Percentiles rank a stretch among this genome's conserved stretches.
These are phyloP conservation scores for Pionites leucogaster DNA, from an alignment of 2,113 vertebrate genomes.

Conservation along the genomic window DNA sequence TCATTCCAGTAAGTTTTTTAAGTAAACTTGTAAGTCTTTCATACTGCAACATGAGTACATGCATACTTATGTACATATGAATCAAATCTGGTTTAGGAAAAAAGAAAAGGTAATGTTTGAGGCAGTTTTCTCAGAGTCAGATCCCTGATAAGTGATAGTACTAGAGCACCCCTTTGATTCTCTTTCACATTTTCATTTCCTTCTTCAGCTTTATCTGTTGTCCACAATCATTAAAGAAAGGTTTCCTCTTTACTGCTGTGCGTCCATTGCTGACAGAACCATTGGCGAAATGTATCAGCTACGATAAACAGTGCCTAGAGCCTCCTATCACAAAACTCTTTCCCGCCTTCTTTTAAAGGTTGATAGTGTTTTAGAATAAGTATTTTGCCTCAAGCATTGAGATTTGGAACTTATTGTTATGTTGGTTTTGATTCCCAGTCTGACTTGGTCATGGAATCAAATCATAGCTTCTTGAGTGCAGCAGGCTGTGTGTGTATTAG, in stretches of 20 bases:
- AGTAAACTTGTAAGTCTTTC: conserved; percentile 54
- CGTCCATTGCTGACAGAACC: conserved; percentile 1
- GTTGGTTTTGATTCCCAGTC: conserved; percentile 72
- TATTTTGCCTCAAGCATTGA: conserved; percentile 69
- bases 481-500: conserved; percentile 70
- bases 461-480: conserved; percentile 71
- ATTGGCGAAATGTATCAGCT: conserved; percentile 8
- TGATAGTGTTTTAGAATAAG: conserved; percentile 74
- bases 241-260: not conserved
- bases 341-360: conserved; percentile 63
- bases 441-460: conserved; percentile 74
- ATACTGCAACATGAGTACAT: conserved; percentile 16
- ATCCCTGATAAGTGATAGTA: not conserved
- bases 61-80: conserved; percentile 34
- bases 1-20: conserved; percentile 62
- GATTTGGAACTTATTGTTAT: conserved; percentile 75
- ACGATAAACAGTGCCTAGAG: conserved; percentile 46
- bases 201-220: conserved; percentile 46
- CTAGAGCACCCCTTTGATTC: not conserved
- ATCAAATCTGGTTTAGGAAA: not conserved
- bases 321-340: conserved; percentile 48
- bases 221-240: conserved; percentile 39
- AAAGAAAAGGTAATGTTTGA: not conserved
- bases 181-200: conserved; percentile 50
- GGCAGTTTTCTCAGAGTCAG: not conserved